A percentile compares a stretch with the other conserved stretches of the same genome.
Evolutionary conservation across 2,888 invertebrate genomes (phyloP).

Genomic region (Endotricha flammealis): DNA sequence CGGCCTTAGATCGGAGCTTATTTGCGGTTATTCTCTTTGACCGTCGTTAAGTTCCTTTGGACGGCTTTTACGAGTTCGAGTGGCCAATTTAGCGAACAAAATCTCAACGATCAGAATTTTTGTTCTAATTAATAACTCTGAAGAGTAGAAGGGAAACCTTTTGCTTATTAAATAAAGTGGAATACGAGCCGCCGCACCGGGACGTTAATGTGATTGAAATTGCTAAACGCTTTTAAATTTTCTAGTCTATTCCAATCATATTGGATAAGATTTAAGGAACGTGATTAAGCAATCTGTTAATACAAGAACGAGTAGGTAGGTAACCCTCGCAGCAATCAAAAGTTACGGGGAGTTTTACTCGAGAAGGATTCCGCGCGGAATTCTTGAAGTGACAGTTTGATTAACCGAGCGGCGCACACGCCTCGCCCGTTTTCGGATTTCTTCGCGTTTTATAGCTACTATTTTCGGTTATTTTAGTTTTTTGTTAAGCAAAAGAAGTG

Average conservation of each 20-base stretch:
- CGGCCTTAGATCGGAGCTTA: conserved; percentile 72
- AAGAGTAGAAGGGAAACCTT: conserved; percentile 46
- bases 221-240: conserved; percentile 22
- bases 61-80: conserved; percentile 75
- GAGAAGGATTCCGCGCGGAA: conserved; percentile 71
- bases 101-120: conserved; percentile 76
- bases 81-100: conserved; percentile 74
- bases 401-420: conserved; percentile 75
- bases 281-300: conserved; percentile 67
- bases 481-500: conserved; percentile 5
- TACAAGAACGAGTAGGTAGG: conserved; percentile 56
- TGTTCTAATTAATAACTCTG: conserved; percentile 73
- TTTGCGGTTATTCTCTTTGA: conserved; percentile 78
- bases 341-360: conserved; percentile 72
- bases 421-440: conserved; percentile 60
- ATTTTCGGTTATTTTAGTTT: conserved; percentile 8
- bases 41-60: conserved; percentile 76
- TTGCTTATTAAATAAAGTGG: conserved; percentile 60
- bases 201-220: conserved; percentile 51
- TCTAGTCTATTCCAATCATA: conserved; percentile 19
- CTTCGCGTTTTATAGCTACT: conserved; percentile 60
- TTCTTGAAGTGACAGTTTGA: conserved; percentile 78
- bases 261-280: conserved; percentile 38
- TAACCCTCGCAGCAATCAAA: conserved; percentile 70
- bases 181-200: conserved; percentile 46